Percentiles rank a stretch among this genome's conserved stretches.
Evolutionary conservation across 2,113 vertebrate genomes (phyloP).

Genomic region (Formicarius rufipectus): DNA sequence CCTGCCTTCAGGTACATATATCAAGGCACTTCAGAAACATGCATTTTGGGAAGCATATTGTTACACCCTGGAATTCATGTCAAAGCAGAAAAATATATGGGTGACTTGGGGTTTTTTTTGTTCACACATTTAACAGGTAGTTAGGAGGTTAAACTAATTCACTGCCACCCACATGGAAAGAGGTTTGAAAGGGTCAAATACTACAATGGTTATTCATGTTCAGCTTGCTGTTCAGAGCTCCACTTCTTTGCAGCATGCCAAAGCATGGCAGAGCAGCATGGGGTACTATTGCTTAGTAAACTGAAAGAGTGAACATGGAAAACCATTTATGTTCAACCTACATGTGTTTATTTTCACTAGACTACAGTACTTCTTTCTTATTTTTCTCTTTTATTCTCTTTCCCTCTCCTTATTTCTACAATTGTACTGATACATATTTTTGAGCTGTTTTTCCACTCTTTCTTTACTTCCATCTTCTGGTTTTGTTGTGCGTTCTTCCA

Average conservation of each 20-base stretch:
- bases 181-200: slow-evolving; percentile 81
- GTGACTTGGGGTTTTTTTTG: neutral
- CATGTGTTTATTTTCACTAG: slow-evolving; percentile 79
- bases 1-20: neutral
- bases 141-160: neutral
- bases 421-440: slow-evolving; percentile 74
- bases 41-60: neutral
- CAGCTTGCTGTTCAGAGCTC: slow-evolving; percentile 76
- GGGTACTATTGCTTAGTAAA: slow-evolving; percentile 60
- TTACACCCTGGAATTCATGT: neutral
- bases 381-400: slow-evolving; percentile 86
- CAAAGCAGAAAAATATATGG: neutral
- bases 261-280: slow-evolving; percentile 77
- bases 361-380: slow-evolving; percentile 83
- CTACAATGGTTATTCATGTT: slow-evolving; percentile 80
- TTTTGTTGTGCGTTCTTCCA: slow-evolving; percentile 68
- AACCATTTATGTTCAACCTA: slow-evolving; percentile 80
- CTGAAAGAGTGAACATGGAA: slow-evolving; percentile 81
- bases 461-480: slow-evolving; percentile 63
- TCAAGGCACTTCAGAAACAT: neutral
- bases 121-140: neutral
- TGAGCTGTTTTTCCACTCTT: slow-evolving; percentile 58
- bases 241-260: slow-evolving; percentile 74
- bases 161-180: neutral
- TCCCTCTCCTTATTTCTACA: slow-evolving; percentile 79